Evolutionary conservation across 1,140 invertebrate genomes (phyloP), one percentile per base, ranked within the genome.

Genomic region (Aethina tumida): DNA sequence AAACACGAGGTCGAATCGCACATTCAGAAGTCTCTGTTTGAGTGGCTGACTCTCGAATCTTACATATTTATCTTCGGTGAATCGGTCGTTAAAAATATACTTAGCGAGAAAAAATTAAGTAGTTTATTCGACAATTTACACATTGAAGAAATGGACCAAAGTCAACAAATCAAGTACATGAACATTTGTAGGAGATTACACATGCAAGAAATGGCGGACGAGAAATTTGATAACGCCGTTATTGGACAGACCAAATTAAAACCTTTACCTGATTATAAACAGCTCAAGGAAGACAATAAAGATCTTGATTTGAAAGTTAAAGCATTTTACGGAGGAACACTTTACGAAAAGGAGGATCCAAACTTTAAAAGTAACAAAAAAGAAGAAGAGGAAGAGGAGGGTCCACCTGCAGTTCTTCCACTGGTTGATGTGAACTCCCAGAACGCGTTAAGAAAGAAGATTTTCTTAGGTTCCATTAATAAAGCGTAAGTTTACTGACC

Each of bases 11-110:
- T 44, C 12, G 47, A 52, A 41, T 32, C 13, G 9, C 14, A 35
- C 45, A 62, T 75, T 20, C 69, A 69, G 52, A 68, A 69, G 53
- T 66, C 63, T 53, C 41, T 76, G 14, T 57, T 64, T 9, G 67
- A 74, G 55, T 76, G 73, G 74, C 64, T 74, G 40, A 70, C 66
- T n/a, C 45, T 75, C 12, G 73, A 75, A 33, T 68, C 71, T 2
- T 52, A 70, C 35, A 49, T 70, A 5, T 70, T 69, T 47, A 41
- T 76, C 34, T 67, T 70, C 58, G 71, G 72, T 2, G 69, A 74
- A 53, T 57, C 62, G 20, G 68, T 60, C 58, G 60, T 75, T 4
- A 71, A 67, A 57, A 60, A 70, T 55, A 62, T 71, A 43, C 56
- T 76, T 2, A 45, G 56, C 28, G 66, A 71, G 34, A 72, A 71